Conservation (phyloP, 2,888 invertebrate species). For the Drosophila paranaensis region DNA sequence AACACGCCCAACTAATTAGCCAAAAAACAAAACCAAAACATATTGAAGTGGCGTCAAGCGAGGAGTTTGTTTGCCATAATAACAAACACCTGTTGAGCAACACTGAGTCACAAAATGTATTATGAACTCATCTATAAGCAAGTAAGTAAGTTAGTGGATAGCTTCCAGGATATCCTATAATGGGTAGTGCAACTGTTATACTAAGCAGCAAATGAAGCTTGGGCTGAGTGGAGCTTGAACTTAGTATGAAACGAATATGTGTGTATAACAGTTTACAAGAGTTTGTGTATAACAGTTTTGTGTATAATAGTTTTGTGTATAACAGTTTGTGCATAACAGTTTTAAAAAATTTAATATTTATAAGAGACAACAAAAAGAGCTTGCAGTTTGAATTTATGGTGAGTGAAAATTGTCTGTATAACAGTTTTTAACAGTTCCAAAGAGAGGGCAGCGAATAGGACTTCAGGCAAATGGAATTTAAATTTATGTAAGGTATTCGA, state of each 20-base stretch:
- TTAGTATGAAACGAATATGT: too few species aligned
- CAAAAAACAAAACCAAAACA: slow-evolving; percentile 13
- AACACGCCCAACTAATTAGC: slow-evolving; percentile 46
- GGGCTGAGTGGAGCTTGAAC: too few species aligned
- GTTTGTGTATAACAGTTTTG: not conserved
- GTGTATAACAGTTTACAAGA: not conserved
- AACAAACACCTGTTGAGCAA: slow-evolving; percentile 6
- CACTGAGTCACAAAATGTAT: slow-evolving; percentile 34
- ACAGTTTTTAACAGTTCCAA: too few species aligned
- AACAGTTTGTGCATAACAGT: not conserved
- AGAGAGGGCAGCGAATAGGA: too few species aligned
- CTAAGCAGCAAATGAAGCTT: not conserved
- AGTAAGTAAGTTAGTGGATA: slow-evolving; percentile 9
- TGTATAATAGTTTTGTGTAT: too few species aligned
- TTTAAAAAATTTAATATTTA: not conserved
- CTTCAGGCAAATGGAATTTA: too few species aligned
- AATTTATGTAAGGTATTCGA: too few species aligned
- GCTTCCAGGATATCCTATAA: not conserved
- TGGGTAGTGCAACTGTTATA: not conserved
- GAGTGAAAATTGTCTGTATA: too few species aligned
- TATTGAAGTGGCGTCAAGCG: slow-evolving; percentile 18
- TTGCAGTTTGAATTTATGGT: too few species aligned
- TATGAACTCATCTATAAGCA: slow-evolving; percentile 46
- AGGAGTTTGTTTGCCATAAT: not conserved
- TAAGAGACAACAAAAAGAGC: too few species aligned